These are phyloP conservation scores for Suricata suricatta DNA, from an alignment of 2,113 vertebrate species.

Conservation along the genomic window DNA sequence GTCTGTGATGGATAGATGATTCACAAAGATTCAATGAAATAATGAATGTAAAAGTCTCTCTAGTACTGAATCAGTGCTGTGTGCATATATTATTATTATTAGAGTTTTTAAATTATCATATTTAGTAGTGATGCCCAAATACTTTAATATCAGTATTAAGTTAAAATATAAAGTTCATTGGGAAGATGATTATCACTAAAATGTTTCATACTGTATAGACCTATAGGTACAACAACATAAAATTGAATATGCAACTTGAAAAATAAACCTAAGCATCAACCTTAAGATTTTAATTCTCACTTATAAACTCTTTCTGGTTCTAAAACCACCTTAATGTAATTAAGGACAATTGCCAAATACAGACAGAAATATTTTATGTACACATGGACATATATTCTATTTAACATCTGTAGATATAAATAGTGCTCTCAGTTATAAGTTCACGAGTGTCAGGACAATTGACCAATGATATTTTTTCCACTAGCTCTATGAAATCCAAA, in stretches of 20 bases:
- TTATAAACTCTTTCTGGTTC: constrained; percentile 63
- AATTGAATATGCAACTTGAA: background rate
- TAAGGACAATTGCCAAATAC: constrained; percentile 85
- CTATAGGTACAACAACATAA: background rate
- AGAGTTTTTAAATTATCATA: background rate
- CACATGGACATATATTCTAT: constrained; percentile 77
- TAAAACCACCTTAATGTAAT: constrained; percentile 86
- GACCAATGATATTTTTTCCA: constrained; percentile 79
- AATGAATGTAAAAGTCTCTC: background rate
- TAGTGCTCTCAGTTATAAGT: constrained; percentile 77
- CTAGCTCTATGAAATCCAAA: constrained; percentile 60
- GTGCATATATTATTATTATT: background rate
- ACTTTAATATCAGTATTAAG: background rate
- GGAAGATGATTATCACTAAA: background rate
- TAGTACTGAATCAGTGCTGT: background rate
- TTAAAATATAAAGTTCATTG: background rate
- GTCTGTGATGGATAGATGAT: background rate
- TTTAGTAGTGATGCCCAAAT: background rate
- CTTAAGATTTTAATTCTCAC: background rate
- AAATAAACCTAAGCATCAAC: background rate
- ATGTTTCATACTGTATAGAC: background rate
- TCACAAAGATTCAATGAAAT: background rate
- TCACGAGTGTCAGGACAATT: constrained; percentile 87
- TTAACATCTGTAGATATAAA: constrained; percentile 85
- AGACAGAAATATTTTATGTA: constrained; percentile 79